These are phyloP conservation scores for Bombus impatiens DNA, from an alignment of 1,140 invertebrate species.

Conservation along the genomic window DNA sequence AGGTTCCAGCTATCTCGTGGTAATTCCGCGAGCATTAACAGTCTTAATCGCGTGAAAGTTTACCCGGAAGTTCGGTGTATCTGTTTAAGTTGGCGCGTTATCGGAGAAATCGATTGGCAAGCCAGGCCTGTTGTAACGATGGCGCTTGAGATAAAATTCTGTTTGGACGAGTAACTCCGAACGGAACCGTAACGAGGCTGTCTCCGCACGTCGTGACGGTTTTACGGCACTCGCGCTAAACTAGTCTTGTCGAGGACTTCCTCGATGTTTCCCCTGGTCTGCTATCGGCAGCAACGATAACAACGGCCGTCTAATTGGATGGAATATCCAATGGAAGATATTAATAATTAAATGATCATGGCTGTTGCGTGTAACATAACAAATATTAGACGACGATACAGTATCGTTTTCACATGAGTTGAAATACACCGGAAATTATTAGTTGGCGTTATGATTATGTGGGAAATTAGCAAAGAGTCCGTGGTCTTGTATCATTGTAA, in stretches of 20 bases:
- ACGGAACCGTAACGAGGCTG: slow-evolving; percentile 76
- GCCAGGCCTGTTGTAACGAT: slow-evolving; percentile 77
- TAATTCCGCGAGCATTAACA: slow-evolving; percentile 63
- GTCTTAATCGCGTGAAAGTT: slow-evolving; percentile 70
- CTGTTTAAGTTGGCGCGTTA: slow-evolving; percentile 74
- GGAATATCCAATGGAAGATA: not conserved
- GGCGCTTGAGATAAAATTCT: slow-evolving; percentile 77
- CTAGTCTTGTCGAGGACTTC: slow-evolving; percentile 8
- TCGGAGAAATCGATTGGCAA: slow-evolving; percentile 75
- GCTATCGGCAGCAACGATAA: not conserved
- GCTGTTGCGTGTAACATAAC: not conserved
- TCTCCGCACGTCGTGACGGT: slow-evolving; percentile 17
- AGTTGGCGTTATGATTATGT: not conserved
- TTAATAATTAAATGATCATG: not conserved
- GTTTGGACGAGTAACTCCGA: slow-evolving; percentile 76
- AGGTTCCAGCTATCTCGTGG: slow-evolving; percentile 46
- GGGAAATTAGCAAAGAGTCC: not conserved
- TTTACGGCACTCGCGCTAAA: not conserved
- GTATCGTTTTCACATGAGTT: not conserved
- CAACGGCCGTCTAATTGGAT: not conserved
- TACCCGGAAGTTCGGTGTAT: slow-evolving; percentile 63
- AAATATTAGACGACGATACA: not conserved
- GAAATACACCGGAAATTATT: no score
- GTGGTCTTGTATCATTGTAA: not conserved
- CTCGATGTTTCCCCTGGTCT: not conserved